These are phyloP conservation scores for Xanthia togata DNA, from an alignment of 2,888 invertebrate species.

Conservation along the genomic window DNA sequence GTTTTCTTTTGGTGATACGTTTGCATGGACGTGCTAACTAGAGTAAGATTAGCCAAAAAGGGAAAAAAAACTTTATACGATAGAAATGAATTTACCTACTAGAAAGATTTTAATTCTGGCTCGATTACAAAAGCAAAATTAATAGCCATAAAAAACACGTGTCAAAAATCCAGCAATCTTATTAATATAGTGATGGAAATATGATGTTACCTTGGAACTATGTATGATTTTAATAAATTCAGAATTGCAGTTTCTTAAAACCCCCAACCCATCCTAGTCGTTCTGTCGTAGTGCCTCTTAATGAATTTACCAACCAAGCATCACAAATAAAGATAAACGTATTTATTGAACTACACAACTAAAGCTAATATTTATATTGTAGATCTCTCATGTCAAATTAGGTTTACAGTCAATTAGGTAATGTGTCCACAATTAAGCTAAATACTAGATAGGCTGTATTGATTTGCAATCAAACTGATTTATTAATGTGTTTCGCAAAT, in stretches of 20 bases:
- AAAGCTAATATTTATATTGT: slow-evolving; percentile 21
- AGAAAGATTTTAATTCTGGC: not conserved
- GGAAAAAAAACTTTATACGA: too few relatives aligned
- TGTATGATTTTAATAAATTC: not conserved
- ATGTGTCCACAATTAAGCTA: slow-evolving; percentile 43
- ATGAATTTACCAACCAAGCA: not conserved
- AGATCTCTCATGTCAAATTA: slow-evolving; percentile 50
- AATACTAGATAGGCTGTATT: slow-evolving; percentile 47
- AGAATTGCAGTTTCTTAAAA: not conserved
- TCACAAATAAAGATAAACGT: slow-evolving; percentile 15
- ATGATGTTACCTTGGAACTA: too few relatives aligned
- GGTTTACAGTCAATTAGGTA: slow-evolving; percentile 51
- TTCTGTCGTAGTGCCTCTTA: not conserved
- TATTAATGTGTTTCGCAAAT: slow-evolving; percentile 30
- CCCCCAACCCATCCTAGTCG: not conserved
- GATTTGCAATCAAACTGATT: slow-evolving; percentile 52
- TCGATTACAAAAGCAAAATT: not conserved
- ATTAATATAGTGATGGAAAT: not conserved
- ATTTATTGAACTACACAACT: slow-evolving; percentile 31
- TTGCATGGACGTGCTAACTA: not conserved
- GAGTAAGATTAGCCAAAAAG: not conserved
- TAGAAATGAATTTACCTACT: not conserved
- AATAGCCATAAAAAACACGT: not conserved
- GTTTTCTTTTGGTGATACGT: not conserved
- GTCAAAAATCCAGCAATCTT: too few relatives aligned